phyloP scores from a whole-genome alignment of 1,140 invertebrate genomes.

The Leptonema lineaticorne region DNA sequence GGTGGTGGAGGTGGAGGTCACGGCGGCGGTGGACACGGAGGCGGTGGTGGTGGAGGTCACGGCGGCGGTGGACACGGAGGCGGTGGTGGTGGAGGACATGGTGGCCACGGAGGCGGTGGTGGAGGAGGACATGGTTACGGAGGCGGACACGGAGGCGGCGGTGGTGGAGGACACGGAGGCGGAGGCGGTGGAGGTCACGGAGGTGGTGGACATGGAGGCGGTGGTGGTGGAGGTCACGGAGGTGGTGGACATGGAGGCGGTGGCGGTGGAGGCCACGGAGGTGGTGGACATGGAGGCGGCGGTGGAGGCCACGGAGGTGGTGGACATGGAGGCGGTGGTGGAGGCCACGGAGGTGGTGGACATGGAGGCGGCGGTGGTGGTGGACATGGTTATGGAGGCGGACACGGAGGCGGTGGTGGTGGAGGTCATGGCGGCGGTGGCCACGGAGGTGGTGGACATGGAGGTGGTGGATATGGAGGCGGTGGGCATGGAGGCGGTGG shows the following conservation, averaged over 20 bases:
- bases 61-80: slow-evolving; percentile 6
- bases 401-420: slow-evolving; percentile 16
- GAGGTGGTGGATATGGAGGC: background rate
- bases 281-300: slow-evolving; percentile 15
- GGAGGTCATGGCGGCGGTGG: slow-evolving; percentile 3
- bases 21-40: slow-evolving; percentile 26
- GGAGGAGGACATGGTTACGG: slow-evolving; percentile 2
- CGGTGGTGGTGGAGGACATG: slow-evolving; percentile 10
- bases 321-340: slow-evolving; percentile 13
- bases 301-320: slow-evolving; percentile 21
- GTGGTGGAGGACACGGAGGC: background rate
- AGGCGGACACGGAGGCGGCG: slow-evolving; percentile 2
- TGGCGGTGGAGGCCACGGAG: background rate
- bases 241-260: background rate
- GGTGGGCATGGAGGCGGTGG: slow-evolving; percentile 2
- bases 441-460: slow-evolving; percentile 1
- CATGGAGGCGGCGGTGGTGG: slow-evolving; percentile 13
- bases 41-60: slow-evolving; percentile 16
- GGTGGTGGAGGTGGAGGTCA: slow-evolving; percentile 31
- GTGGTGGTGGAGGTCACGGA: slow-evolving; percentile 1
- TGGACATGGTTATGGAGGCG: slow-evolving; percentile 4
- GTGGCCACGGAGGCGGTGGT: background rate
- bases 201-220: background rate
- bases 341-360: slow-evolving; percentile 10
- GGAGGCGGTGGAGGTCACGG: background rate